Evolutionary conservation across 2,888 invertebrate genomes (phyloP), one percentile per base, ranked within the genome.

Genomic region (Glaucopsyche alexis): DNA sequence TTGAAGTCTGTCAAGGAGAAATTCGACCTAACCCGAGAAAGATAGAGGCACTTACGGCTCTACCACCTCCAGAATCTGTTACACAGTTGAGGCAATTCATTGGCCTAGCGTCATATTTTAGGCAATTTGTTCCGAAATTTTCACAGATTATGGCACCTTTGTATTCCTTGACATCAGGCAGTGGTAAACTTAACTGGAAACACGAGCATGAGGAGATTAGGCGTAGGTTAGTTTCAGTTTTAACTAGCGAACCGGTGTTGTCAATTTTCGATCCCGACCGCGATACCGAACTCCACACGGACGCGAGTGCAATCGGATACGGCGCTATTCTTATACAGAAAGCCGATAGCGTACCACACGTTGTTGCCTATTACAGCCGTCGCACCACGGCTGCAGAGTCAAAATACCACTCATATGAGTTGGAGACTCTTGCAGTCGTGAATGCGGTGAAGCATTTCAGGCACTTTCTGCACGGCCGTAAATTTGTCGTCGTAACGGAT

Each of bases 361-460:
- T 49, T 4, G 74, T 78, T 3, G 77, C 73, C 29, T 78, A 77
- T 52, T 76, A 70, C 47, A 78, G 77, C 16, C 71, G 71, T 16
- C 60, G 74, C 3, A 77, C 77, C 1, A 74, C 75, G 5, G 64
- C 72, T 4, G 75, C 75, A 3, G 76, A 77, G 60, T 70, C 72
- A 11, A 67, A 71, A 14, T 78, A 77, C 42, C 78, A 80, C 65
- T 78, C 77, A 3, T 78, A 78, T 64, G 78, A 78, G 64, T 66
- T 78, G 9, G 78, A 79, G 66, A 78, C 78, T 2, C 70, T 79
- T 3, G 77, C 78, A 0, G 77, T 78, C 7, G 77, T 80, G 0
- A 75, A 77, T 2, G 79, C 80, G 0, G 72, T 81, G 0, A 80
- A 82, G 72, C 79, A 81, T 66, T 81, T 81, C 60, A 71, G 80